Evolutionary conservation across 2,797 vertebrate species (phyloP), one percentile per base, ranked within the genome.

Genomic region (Melanotaenia boesemani): DNA sequence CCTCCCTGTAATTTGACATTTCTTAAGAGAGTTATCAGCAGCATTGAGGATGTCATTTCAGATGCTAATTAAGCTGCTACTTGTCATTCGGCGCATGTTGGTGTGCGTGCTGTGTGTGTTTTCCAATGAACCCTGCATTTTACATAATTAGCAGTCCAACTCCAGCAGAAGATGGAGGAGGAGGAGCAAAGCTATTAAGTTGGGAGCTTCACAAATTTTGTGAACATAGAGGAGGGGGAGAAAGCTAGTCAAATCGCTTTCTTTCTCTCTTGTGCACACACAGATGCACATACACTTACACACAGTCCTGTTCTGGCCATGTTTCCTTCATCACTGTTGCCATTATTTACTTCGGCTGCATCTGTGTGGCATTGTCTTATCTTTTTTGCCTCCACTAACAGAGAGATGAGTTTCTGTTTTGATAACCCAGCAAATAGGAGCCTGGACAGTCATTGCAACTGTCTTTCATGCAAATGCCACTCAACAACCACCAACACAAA

Each of bases 81-180:
- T 87, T 86, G 86, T 86, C 80, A 74, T 63, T 79, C 34, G 50
- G 70, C 48, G 67, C 39, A 69, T 56, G 34, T 30, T 22, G 56
- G 62, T 72, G 57, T 74, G 71, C 69, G 67, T 30, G 58, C 6
- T 26, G 55, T 72, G 73, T 70, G 81, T 36, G 57, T 77, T 82
- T 85, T 83, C 73, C 63, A 83, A 65, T 60, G 61, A 83, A 82
- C 76, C 62, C 71, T 2, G 4, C 88, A 86, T 74, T 92, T 92
- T 86, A 83, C 86, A 91, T 93, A 93, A 93, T 94, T 93, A 92
- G 85, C 81, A 84, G 79, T 87, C 72, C 90, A 89, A 91, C 82
- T 87, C 83, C 82, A 87, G 87, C 59, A 78, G 83, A 86, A 89
- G 86, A 93, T 71, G 64, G 86, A 86, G 76, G 82, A 88, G 76